These are phyloP conservation scores for Diachrysia chrysitis DNA, from an alignment of 2,888 invertebrate genomes.

Conservation along the genomic window DNA sequence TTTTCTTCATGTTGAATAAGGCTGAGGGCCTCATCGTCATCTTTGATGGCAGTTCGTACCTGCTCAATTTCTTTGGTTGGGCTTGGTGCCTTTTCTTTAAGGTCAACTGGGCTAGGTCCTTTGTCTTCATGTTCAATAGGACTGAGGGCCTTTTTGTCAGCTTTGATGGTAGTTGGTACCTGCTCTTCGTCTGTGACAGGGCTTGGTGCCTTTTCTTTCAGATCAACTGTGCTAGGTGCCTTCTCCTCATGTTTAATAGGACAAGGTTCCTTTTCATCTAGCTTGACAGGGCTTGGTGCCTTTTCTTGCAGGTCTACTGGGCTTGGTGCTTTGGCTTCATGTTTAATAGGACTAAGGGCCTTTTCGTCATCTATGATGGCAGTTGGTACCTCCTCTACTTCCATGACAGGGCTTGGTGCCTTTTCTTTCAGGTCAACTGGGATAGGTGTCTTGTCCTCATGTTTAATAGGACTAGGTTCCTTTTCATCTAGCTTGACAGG, in stretches of 20 bases:
- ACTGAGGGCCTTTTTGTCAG: conserved; percentile 10
- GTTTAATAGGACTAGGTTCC: conserved; percentile 10
- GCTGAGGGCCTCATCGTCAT: conserved; percentile 28
- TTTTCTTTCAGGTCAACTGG: conserved; percentile 8
- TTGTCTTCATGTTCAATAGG: conserved; percentile 9
- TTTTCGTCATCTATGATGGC: conserved; percentile 32
- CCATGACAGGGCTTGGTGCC: not conserved
- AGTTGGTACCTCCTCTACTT: conserved; percentile 27
- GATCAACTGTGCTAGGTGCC: not conserved
- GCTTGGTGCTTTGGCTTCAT: conserved; percentile 20
- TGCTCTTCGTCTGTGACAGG: not conserved
- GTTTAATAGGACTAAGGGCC: conserved; percentile 11
- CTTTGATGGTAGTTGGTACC: not conserved
- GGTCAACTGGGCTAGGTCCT: conserved; percentile 1
- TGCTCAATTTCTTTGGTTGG: conserved; percentile 23
- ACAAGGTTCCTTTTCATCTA: conserved; percentile 10
- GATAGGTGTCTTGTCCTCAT: conserved; percentile 22
- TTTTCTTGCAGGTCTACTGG: not conserved
- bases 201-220: conserved; percentile 14
- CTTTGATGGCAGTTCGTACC: conserved; percentile 11
- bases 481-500: not conserved
- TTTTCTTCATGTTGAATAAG: conserved; percentile 5
- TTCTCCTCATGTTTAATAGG: conserved; percentile 13
- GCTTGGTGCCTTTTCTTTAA: conserved; percentile 14
- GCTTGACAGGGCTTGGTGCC: conserved; percentile 1